phyloP scores from a whole-genome alignment of 2,888 invertebrate species.

The Uropetala carovei region DNA sequence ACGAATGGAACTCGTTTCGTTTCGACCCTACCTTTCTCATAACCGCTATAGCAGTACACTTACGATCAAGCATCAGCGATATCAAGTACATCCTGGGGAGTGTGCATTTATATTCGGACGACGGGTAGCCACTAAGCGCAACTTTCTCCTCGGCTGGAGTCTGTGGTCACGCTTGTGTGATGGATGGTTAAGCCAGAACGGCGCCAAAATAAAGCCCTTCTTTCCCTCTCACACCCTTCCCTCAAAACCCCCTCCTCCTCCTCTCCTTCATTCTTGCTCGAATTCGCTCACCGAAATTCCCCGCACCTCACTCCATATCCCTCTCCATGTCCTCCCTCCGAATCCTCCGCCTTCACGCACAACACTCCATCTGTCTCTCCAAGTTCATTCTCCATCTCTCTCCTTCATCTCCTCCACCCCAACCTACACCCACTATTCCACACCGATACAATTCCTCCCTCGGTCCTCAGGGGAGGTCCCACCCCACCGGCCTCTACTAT shows the following conservation, averaged over 20 bases:
- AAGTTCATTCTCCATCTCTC: no score
- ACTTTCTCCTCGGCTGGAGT: neutral
- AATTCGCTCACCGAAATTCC: neutral
- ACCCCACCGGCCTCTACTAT: no score
- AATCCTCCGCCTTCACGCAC: neutral
- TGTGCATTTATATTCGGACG: neutral
- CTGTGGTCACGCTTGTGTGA: neutral
- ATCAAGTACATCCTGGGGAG: neutral
- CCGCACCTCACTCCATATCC: neutral
- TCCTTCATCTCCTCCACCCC: no score
- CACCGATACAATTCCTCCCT: no score
- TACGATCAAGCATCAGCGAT: neutral
- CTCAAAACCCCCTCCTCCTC: neutral
- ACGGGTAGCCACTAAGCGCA: no score
- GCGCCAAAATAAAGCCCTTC: constrained; percentile 8
- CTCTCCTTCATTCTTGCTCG: neutral
- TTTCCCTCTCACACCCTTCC: neutral
- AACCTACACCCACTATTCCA: no score
- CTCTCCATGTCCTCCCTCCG: neutral
- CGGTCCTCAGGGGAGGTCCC: no score
- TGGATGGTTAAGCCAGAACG: neutral
- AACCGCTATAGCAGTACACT: no score
- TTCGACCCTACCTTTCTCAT: no score
- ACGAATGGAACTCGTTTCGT: no score
- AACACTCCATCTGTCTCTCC: no score